Evolutionary conservation across 2,888 invertebrate species (phyloP).

Genomic region (Cremastinae sp.): DNA sequence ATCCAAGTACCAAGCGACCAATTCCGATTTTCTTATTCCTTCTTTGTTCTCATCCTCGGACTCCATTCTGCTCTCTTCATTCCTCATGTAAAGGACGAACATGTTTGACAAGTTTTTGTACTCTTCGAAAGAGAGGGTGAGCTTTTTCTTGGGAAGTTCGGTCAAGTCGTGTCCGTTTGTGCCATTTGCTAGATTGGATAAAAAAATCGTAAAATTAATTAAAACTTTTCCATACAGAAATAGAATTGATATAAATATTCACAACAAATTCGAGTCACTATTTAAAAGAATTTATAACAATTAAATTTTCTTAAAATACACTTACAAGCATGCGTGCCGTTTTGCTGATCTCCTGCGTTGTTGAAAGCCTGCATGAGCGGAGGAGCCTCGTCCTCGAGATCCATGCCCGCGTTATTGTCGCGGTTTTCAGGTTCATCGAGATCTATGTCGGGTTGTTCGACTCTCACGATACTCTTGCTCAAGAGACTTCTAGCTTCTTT

Average conservation of each 20-base stretch:
- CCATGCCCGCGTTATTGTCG: conserved; percentile 77
- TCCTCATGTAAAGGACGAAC: conserved; percentile 93
- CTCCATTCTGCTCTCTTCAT: conserved; percentile 88
- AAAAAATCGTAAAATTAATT: conserved; percentile 2
- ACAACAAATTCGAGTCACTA: no score
- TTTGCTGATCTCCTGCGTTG: conserved; percentile 55
- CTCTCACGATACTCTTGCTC: conserved; percentile 97
- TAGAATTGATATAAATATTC: no score
- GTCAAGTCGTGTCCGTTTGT: conserved; percentile 64
- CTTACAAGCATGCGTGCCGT: conserved; percentile 58
- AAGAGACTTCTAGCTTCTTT: conserved; percentile 94
- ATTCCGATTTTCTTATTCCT: conserved; percentile 88
- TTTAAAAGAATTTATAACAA: no score
- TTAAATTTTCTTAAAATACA: no score
- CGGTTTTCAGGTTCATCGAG: conserved; percentile 89
- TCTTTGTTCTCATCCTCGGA: conserved; percentile 83
- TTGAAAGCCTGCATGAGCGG: conserved; percentile 73
- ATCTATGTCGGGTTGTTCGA: conserved; percentile 98
- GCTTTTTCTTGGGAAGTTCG: conserved; percentile 85
- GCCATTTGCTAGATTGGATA: conserved; percentile 31
- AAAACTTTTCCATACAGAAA: no score
- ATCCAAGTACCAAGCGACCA: conserved; percentile 96
- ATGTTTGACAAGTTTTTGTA: conserved; percentile 96
- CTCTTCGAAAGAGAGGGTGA: conserved; percentile 94
- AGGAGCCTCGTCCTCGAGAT: conserved; percentile 82